These are phyloP conservation scores for Gulo gulo DNA, from an alignment of 2,113 vertebrate genomes.

Conservation along the genomic window DNA sequence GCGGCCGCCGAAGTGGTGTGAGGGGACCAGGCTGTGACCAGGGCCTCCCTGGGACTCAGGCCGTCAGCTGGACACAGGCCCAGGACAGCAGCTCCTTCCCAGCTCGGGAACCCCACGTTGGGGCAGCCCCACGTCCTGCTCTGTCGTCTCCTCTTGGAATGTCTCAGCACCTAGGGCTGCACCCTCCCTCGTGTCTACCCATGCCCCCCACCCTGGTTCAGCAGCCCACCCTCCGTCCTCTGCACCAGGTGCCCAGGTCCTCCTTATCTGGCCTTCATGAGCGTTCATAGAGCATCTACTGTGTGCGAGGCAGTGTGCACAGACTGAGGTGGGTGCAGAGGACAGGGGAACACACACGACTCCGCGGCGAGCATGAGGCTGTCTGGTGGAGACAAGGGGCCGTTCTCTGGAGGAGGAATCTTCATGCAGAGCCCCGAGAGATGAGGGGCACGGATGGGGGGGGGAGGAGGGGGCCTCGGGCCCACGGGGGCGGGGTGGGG, in stretches of 20 bases:
- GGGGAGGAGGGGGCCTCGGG: too few species aligned
- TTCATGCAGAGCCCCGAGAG: neutral
- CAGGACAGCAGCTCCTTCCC: neutral
- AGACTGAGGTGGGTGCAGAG: neutral
- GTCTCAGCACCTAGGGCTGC: neutral
- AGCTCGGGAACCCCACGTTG: accelerated
- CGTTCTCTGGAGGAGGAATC: neutral
- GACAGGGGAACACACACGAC: accelerated
- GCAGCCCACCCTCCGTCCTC: neutral
- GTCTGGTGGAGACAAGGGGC: neutral
- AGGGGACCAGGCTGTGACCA: accelerated
- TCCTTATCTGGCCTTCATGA: accelerated
- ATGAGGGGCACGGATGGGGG: neutral
- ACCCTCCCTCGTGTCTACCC: neutral
- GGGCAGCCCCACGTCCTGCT: neutral
- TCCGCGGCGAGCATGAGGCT: accelerated
- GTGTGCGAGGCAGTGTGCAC: accelerated
- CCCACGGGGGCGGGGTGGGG: neutral
- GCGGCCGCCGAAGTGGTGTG: neutral
- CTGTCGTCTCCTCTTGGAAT: neutral
- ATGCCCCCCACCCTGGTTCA: too few species aligned
- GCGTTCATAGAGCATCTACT: neutral
- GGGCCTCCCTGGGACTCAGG: too few species aligned
- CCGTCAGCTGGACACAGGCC: accelerated
- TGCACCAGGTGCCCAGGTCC: neutral